phyloP scores from a whole-genome alignment of 2,113 vertebrate genomes.

The Apteryx mantelli region DNA sequence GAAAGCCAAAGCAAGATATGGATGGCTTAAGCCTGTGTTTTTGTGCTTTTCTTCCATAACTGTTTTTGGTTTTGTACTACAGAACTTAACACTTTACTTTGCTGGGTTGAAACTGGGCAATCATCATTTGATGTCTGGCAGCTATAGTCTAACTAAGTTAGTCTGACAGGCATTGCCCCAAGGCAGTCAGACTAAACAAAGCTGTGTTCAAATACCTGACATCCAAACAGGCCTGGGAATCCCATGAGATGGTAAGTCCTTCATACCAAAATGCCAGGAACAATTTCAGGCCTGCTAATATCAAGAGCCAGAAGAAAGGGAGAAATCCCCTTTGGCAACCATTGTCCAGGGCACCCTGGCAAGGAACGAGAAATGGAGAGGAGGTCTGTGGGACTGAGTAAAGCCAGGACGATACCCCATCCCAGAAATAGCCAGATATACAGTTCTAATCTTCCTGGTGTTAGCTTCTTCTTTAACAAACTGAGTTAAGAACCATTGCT shows the following conservation, averaged over 20 bases:
- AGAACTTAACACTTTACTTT: not conserved
- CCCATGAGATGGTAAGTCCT: not conserved
- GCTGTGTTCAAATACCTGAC: constrained; percentile 19
- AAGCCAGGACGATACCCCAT: not conserved
- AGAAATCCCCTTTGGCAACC: constrained; percentile 24
- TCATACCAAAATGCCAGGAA: constrained; percentile 44
- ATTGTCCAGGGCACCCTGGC: not conserved
- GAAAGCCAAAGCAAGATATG: not conserved
- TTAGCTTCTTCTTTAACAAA: not conserved
- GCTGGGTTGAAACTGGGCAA: not conserved
- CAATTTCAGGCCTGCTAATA: constrained; percentile 46
- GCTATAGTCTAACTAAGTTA: not conserved
- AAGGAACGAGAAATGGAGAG: not conserved
- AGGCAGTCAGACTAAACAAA: constrained; percentile 24
- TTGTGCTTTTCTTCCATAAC: not conserved
- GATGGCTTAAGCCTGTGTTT: not conserved
- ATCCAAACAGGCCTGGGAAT: constrained; percentile 6
- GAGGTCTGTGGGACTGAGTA: not conserved
- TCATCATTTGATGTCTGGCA: not conserved
- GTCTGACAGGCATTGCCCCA: not conserved
- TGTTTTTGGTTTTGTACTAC: not conserved
- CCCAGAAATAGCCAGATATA: not conserved
- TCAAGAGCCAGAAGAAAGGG: constrained; percentile 13
- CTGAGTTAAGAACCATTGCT: not conserved
- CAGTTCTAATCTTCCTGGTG: not conserved